These are phyloP conservation scores for Cantharis flavilabris DNA, from an alignment of 2,888 invertebrate genomes.

Conservation along the genomic window DNA sequence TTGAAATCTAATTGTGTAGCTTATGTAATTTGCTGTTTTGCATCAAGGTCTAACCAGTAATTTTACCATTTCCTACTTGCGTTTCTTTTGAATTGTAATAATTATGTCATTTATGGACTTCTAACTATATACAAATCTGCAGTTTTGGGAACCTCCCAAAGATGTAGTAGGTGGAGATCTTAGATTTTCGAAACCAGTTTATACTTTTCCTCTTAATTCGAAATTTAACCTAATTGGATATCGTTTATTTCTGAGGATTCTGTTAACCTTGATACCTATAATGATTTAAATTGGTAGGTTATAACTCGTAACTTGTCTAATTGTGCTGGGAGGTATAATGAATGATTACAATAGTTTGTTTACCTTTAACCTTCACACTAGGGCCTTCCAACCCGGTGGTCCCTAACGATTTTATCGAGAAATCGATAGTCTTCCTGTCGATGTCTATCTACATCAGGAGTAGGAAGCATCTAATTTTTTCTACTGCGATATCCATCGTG, in stretches of 20 bases:
- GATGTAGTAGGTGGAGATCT: background rate
- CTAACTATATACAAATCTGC: background rate
- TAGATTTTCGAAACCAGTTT: background rate
- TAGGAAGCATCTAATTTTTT: background rate
- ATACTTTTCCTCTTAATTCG: background rate
- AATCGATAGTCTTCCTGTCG: background rate
- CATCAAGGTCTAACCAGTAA: background rate
- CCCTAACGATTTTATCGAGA: background rate
- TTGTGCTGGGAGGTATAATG: background rate
- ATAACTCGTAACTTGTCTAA: background rate
- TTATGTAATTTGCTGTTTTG: background rate
- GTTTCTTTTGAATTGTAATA: background rate
- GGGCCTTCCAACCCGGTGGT: background rate
- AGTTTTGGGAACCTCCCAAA: background rate
- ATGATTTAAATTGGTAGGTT: background rate
- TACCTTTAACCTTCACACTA: slow-evolving; percentile 19
- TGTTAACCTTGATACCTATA: background rate
- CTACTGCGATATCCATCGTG: background rate
- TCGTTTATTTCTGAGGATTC: background rate
- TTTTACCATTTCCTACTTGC: background rate
- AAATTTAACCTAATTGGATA: background rate
- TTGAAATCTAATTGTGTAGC: background rate
- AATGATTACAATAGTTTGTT: slow-evolving; percentile 8
- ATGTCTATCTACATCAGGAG: background rate
- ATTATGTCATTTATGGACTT: background rate